Evolutionary conservation across 2,888 invertebrate species (phyloP), one percentile per base, ranked within the genome.

Genomic region (Panzeria rudis): DNA sequence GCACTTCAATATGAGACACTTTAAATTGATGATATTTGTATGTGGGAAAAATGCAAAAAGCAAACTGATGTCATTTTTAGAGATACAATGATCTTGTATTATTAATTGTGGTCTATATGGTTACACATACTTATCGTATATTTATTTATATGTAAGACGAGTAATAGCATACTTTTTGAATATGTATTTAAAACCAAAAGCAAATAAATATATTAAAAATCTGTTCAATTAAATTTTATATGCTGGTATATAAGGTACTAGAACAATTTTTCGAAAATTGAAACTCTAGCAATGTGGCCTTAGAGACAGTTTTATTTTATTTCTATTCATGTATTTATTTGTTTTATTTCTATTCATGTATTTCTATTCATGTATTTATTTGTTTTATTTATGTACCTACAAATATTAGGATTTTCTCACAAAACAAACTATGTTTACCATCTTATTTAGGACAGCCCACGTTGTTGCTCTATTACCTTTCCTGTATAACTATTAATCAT

Each of bases 11-110:
- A 50, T 38, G 69, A 66, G 38, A 56, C 38, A 72, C 59, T 50
- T 41, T 41, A 68, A 68, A 29, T 69, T 68, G 38, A 68, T 59
- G n/a, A 35, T 59, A 50, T 68, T 59, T 59, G 15, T 11, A 68
- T 68, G 59, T 47, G 72, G 64, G 20, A 59, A 80, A 59, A 66
- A n/a, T 47, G n/a, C 5, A 41, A 80, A 17, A 7, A 4, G 13
- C 50, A 35, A n/a, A 61, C 13, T 75, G 82, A 82, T 68, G 44
- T 82, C 69, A 82, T 76, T 35, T 38, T n/a, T 52, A 69, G 20
- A n/a, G 11, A n/a, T 59, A 25, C 9, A 54, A 41, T 78, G 50
- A 61, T 56, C 20, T 56, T 41, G 56, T 62, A n/a, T 62, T 52
- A 32, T 20, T 23, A 54, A 61, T 50, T 71, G 54, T 44, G 52